A percentile compares a stretch with the other conserved stretches of the same genome.
Conservation (phyloP, 2,888 invertebrate genomes). For the Ferrisia virgata region DNA sequence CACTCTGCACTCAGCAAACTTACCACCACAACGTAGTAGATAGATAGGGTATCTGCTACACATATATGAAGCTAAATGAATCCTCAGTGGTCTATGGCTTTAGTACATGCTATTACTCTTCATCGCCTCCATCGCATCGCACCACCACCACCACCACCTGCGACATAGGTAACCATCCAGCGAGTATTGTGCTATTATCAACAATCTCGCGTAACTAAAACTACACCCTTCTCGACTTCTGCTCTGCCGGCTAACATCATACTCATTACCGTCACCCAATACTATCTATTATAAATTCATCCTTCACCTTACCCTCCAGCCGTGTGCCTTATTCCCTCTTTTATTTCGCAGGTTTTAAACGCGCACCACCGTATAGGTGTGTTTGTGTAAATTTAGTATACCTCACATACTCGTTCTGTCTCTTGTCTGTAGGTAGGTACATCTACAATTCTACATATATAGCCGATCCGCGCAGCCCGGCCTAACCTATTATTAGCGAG, state of each 20-base stretch:
- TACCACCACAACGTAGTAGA: background rate
- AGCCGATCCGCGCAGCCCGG: too few relatives aligned
- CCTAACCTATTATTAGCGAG: constrained; percentile 21
- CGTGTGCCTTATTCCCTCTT: too few relatives aligned
- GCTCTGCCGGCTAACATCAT: background rate
- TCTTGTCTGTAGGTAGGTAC: too few relatives aligned
- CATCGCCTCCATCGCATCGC: background rate
- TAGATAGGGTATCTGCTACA: too few relatives aligned
- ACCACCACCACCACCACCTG: background rate
- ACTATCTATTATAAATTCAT: constrained; percentile 11
- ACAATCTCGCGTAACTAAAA: background rate
- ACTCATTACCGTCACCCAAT: constrained; percentile 15
- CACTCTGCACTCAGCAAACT: background rate
- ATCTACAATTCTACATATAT: too few relatives aligned
- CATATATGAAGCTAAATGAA: background rate
- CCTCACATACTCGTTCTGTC: too few relatives aligned
- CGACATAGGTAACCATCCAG: too few relatives aligned
- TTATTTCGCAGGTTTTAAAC: too few relatives aligned
- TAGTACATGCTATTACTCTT: too few relatives aligned
- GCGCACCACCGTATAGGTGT: background rate
- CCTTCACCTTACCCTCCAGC: background rate
- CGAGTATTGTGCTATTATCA: background rate
- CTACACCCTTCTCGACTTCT: background rate
- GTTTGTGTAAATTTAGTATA: too few relatives aligned
- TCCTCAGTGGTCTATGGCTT: too few relatives aligned